Evolutionary conservation across 2,797 vertebrate genomes (phyloP).

Genomic region (Hippocampus kuda): DNA sequence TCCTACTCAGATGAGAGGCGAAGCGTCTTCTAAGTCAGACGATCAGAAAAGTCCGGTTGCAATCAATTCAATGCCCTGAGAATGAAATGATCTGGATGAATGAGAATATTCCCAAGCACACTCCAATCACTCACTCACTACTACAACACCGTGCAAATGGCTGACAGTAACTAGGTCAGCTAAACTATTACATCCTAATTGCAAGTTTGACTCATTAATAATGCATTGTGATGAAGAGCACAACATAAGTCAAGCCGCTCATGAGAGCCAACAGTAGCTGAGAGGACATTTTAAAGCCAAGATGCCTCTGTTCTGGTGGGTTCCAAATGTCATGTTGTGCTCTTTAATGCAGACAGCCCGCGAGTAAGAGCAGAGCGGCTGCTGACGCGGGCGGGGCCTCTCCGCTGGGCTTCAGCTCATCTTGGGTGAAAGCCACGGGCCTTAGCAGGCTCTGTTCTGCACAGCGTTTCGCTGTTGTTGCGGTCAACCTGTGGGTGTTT

Average conservation of each 20-base stretch:
- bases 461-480: slow-evolving; percentile 30
- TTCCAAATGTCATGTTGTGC: neutral
- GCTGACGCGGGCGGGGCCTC: neutral
- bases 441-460: slow-evolving; percentile 9
- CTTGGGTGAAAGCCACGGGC: slow-evolving; percentile 20
- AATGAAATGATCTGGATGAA: too few species aligned
- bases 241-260: neutral
- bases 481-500: slow-evolving; percentile 53
- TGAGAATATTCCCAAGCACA: too few species aligned
- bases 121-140: neutral
- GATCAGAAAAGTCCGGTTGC: too few species aligned
- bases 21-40: too few species aligned
- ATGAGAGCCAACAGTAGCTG: neutral
- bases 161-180: slow-evolving; percentile 54
- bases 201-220: slow-evolving; percentile 51
- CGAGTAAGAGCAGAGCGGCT: neutral
- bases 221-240: slow-evolving; percentile 46
- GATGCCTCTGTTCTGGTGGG: too few species aligned
- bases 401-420: slow-evolving; percentile 5
- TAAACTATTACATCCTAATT: slow-evolving; percentile 50
- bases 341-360: neutral
- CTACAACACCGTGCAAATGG: slow-evolving; percentile 40
- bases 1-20: too few species aligned
- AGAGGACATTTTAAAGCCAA: neutral
- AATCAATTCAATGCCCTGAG: too few species aligned